These are phyloP conservation scores for Sebastiscus tertius DNA, from an alignment of 2,797 vertebrate genomes.

Conservation along the genomic window DNA sequence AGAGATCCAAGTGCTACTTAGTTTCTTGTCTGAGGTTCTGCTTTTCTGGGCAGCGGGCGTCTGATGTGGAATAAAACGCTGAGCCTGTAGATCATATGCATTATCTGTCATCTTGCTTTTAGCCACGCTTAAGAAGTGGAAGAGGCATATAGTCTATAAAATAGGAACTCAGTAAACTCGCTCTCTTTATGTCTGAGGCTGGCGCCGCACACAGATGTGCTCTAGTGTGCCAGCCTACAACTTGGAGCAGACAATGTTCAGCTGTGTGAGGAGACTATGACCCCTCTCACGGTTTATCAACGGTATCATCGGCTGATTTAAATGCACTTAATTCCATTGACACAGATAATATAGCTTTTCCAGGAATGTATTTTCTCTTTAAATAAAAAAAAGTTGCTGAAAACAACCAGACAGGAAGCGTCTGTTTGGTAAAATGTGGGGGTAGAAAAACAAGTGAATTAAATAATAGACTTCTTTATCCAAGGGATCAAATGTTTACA, in stretches of 20 bases:
- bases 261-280: not conserved
- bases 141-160: slow-evolving; percentile 56
- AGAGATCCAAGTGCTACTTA: slow-evolving; percentile 66
- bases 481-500: slow-evolving; percentile 89
- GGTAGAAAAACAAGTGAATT: slow-evolving; percentile 47
- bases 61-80: slow-evolving; percentile 70
- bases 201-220: slow-evolving; percentile 42
- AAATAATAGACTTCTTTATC: slow-evolving; percentile 82
- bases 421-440: slow-evolving; percentile 31
- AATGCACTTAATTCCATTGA: not conserved
- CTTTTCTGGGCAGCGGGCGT: slow-evolving; percentile 64
- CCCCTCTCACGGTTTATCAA: not conserved
- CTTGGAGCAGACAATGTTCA: not conserved
- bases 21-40: slow-evolving; percentile 71
- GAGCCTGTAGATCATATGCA: slow-evolving; percentile 50
- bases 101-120: slow-evolving; percentile 63
- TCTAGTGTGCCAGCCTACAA: not conserved
- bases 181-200: slow-evolving; percentile 43
- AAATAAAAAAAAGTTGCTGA: slow-evolving; percentile 3
- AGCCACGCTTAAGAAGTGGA: slow-evolving; percentile 50
- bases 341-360: not conserved
- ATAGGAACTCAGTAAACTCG: slow-evolving; percentile 54
- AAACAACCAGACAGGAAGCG: slow-evolving; percentile 37
- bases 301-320: slow-evolving; percentile 7
- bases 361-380: slow-evolving; percentile 10